These are phyloP conservation scores for Muntiacus reevesi DNA, from an alignment of 2,113 vertebrate genomes.

Conservation along the genomic window DNA sequence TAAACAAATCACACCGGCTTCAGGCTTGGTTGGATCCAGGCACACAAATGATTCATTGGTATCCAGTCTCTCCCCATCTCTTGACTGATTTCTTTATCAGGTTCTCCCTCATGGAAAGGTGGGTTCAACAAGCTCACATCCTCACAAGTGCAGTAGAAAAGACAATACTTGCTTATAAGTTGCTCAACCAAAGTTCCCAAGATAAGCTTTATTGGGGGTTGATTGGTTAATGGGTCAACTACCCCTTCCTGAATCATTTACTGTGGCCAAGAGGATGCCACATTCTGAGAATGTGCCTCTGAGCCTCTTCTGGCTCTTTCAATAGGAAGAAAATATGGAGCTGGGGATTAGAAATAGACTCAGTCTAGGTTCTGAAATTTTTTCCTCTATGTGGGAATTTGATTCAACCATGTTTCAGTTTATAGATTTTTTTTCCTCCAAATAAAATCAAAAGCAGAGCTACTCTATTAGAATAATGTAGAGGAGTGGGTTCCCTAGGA, in stretches of 20 bases:
- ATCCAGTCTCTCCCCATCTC: neutral
- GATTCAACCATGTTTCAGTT: neutral
- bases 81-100: neutral
- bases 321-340: neutral
- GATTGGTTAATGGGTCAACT: neutral
- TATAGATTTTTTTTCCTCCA: neutral
- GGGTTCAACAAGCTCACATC: neutral
- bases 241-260: neutral
- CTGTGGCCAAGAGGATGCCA: neutral
- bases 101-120: neutral
- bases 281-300: neutral
- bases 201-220: neutral
- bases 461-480: neutral
- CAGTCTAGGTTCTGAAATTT: neutral
- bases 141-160: neutral
- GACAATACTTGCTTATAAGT: neutral
- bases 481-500: neutral
- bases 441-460: neutral
- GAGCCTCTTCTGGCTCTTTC: neutral
- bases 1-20: neutral
- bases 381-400: neutral
- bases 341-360: neutral
- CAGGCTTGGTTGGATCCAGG: neutral
- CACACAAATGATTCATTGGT: neutral
- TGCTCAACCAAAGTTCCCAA: neutral